phyloP scores from a whole-genome alignment of 2,888 invertebrate genomes.

The Latrodectus hesperus region DNA sequence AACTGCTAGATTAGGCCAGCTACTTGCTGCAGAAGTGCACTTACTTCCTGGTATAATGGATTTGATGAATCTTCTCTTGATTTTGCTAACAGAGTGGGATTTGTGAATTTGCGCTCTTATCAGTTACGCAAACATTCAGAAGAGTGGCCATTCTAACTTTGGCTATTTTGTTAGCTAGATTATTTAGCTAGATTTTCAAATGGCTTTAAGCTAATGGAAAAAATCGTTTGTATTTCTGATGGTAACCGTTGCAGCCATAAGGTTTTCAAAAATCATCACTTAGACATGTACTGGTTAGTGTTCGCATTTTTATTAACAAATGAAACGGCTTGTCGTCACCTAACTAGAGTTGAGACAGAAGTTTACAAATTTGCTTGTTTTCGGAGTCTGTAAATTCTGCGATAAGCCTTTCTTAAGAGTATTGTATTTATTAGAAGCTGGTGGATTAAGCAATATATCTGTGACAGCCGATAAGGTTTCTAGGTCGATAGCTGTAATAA shows the following conservation, averaged over 20 bases:
- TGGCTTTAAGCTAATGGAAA: background rate
- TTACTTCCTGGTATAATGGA: too few species aligned
- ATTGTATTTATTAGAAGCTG: background rate
- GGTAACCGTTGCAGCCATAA: background rate
- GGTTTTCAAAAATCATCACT: background rate
- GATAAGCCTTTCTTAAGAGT: background rate
- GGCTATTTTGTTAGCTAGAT: constrained; percentile 2
- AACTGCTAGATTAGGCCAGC: too few species aligned
- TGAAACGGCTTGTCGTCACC: constrained; percentile 13
- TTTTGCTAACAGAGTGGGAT: background rate
- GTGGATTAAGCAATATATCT: background rate
- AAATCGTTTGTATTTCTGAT: background rate
- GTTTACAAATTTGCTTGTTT: background rate
- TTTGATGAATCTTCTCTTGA: background rate
- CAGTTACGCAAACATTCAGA: background rate
- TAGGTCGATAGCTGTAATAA: background rate
- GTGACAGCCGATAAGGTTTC: background rate
- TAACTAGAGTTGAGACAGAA: background rate
- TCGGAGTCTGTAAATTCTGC: background rate
- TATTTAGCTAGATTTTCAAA: background rate
- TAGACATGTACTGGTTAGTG: background rate
- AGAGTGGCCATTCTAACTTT: background rate
- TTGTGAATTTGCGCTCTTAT: background rate
- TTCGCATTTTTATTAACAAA: constrained; percentile 4
- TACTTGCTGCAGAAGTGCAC: too few species aligned